Evolutionary conservation across 1,140 invertebrate species (phyloP).

Genomic region (Caenorhabditis latens): DNA sequence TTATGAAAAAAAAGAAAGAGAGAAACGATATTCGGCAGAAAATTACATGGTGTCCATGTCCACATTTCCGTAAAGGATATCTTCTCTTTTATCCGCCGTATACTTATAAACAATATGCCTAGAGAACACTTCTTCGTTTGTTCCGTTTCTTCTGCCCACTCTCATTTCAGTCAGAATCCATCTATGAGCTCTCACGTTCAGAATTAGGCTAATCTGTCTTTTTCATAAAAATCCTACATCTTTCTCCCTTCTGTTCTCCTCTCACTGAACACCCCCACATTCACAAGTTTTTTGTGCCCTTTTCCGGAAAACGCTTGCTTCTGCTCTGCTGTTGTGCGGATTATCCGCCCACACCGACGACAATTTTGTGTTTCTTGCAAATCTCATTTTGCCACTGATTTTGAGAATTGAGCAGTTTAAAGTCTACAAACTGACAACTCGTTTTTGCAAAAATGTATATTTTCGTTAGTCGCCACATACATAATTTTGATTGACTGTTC

Average conservation of each 20-base stretch:
- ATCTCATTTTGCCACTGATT: background rate
- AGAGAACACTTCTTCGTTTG: too few relatives aligned
- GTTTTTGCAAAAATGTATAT: background rate
- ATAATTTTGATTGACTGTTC: too few relatives aligned
- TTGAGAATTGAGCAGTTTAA: background rate
- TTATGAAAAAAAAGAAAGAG: constrained; percentile 6
- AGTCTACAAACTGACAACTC: background rate
- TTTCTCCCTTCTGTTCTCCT: background rate
- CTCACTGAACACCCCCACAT: background rate
- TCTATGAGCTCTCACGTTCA: too few relatives aligned
- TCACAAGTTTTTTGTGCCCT: constrained; percentile 2
- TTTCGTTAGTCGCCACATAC: background rate
- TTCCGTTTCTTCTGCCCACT: too few relatives aligned
- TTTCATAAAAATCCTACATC: background rate
- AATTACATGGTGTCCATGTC: background rate
- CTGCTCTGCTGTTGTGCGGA: background rate
- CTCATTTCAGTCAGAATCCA: too few relatives aligned
- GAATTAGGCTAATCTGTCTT: too few relatives aligned
- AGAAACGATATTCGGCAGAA: background rate
- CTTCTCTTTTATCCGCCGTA: background rate
- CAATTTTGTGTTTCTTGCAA: constrained; percentile 35
- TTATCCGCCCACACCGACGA: constrained; percentile 10
- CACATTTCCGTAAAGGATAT: constrained; percentile 16
- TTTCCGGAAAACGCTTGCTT: background rate
- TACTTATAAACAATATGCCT: background rate